Percentiles rank a stretch among this genome's conserved stretches.
Evolutionary conservation across 2,113 vertebrate genomes (phyloP).

Genomic region (Macrotis lagotis): DNA sequence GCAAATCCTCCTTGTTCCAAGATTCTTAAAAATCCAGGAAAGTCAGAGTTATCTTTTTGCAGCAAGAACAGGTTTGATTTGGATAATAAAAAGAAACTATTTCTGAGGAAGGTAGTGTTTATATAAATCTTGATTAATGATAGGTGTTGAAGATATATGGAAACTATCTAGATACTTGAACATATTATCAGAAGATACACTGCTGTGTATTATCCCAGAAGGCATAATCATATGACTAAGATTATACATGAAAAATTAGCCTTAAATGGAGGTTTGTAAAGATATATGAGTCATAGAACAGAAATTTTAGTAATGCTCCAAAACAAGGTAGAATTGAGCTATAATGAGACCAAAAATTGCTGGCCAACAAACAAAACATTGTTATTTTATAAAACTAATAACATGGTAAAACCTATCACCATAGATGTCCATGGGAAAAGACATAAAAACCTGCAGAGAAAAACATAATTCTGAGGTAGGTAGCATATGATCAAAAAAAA

Average conservation of each 20-base stretch:
- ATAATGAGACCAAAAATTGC: neutral
- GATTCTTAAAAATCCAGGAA: neutral
- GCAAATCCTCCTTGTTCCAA: neutral
- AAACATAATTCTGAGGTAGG: neutral
- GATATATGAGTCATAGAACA: neutral
- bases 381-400: neutral
- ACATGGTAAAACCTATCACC: neutral
- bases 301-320: neutral
- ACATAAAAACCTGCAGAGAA: neutral
- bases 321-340: neutral
- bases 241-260: neutral
- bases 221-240: neutral
- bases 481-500: neutral
- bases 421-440: neutral
- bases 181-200: neutral
- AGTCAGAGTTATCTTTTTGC: neutral
- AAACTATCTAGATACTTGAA: neutral
- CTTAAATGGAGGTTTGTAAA: neutral
- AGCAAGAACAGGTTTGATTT: neutral
- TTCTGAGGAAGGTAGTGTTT: neutral
- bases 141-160: neutral
- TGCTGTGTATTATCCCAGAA: neutral
- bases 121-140: neutral
- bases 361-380: neutral
- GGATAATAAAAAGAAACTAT: neutral